These are phyloP conservation scores for Pagetopsis macropterus DNA, from an alignment of 2,797 vertebrate species.

Conservation along the genomic window DNA sequence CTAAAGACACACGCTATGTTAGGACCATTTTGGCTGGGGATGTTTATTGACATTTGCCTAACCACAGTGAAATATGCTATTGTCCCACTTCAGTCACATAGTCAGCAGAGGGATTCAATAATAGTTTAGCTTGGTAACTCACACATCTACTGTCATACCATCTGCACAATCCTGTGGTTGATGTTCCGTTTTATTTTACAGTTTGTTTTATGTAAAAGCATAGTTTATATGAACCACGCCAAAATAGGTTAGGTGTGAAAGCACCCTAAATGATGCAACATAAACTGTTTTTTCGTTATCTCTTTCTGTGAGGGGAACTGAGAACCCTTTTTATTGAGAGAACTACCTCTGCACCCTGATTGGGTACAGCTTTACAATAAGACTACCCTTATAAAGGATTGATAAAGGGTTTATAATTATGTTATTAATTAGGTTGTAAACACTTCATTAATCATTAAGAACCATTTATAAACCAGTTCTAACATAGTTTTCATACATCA, in stretches of 20 bases:
- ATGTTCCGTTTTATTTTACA: background rate
- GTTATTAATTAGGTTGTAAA: no score
- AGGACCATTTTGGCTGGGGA: background rate
- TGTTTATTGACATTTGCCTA: background rate
- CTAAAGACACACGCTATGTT: conserved; percentile 74
- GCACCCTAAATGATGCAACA: background rate
- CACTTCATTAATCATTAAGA: no score
- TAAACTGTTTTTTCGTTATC: background rate
- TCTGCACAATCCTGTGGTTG: conserved; percentile 1
- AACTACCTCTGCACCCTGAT: no score
- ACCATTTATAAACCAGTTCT: no score
- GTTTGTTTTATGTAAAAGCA: background rate
- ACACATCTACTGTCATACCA: background rate
- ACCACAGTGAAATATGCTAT: background rate
- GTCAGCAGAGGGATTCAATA: conserved; percentile 6
- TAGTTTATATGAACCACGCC: background rate
- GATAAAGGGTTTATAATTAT: no score
- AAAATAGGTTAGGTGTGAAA: background rate
- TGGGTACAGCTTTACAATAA: no score
- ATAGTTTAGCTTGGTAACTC: conserved; percentile 5
- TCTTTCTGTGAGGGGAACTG: background rate
- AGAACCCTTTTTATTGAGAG: background rate
- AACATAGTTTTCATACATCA: no score
- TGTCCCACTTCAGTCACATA: background rate
- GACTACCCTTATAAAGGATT: no score